Base-by-base conservation (phyloP, 2,113 vertebrate species). In the Pavo muticus region DNA sequence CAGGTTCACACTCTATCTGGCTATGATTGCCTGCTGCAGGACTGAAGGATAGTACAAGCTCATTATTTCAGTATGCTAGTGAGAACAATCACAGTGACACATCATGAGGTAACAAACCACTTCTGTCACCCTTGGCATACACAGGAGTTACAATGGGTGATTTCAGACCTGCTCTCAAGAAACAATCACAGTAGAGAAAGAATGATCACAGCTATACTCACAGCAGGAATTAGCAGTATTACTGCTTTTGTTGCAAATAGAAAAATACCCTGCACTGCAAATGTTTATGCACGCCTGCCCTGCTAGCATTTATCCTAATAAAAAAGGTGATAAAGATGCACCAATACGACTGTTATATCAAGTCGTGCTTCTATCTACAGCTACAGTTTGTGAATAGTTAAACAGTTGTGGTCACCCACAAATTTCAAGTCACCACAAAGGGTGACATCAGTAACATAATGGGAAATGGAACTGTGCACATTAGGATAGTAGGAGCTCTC, bases 381-480 rank as follows among this genome's bases (percentile, higher is more conserved):
- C 71, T 82, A 52, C 1, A 10, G 57, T 44, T 84, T 40, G 24
- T 5, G 6, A 85, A 35, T 27, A 77, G 40, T 64, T 72, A 71
- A 81, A 71, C 8, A 14, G 14, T 12, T 61, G 60, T 1, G 8
- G 45, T 5, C 77, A 75, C 20, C 39, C 37, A 64, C 35, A 77
- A 39, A 78, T 81, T 39, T 91, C 65, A 71, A 84, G 69, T 23
- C 32, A 67, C 45, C 56, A 80, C 30, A 71, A 85, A 88, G 25
- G 19, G 40, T 9, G 39, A 56, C 56, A 76, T 24, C 27, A 73
- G 63, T 47, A 72, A 75, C 15, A 23, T 68, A 81, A 87, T 20
- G 48, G 40, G n/a, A 73, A 91, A 81, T 0, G 2, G 57, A 20
- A 92, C 68, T 18, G 21, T 6, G 3, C 12, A 56, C 2, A 0